Evolutionary conservation across 1,140 invertebrate genomes (phyloP).

Genomic region (Cecropterus lyciades): DNA sequence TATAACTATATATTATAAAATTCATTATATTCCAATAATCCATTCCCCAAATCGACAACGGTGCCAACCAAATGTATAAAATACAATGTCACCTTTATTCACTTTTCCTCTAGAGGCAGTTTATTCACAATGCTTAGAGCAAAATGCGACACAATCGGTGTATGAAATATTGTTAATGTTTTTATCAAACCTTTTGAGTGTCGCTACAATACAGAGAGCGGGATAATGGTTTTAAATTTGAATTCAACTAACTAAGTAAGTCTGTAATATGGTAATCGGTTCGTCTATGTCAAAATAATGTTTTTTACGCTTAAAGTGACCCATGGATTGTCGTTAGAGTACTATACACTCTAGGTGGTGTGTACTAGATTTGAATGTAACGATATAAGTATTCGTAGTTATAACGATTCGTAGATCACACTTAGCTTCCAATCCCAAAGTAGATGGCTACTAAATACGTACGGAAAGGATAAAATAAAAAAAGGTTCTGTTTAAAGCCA

Average conservation of each 20-base stretch:
- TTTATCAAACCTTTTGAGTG: constrained; percentile 9
- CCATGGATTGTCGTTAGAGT: background rate
- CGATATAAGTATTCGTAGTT: too few relatives aligned
- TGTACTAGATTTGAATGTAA: background rate
- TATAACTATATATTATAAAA: too few relatives aligned
- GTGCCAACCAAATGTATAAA: too few relatives aligned
- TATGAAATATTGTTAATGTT: constrained; percentile 10
- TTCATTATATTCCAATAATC: too few relatives aligned
- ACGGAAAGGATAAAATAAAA: too few relatives aligned
- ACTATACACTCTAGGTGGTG: too few relatives aligned
- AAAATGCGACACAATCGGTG: background rate
- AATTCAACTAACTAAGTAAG: constrained; percentile 7
- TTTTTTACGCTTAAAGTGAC: background rate
- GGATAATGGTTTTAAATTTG: constrained; percentile 12
- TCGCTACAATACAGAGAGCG: background rate
- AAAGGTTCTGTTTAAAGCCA: too few relatives aligned
- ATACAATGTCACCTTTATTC: too few relatives aligned
- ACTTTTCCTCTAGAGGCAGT: background rate
- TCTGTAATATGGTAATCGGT: background rate
- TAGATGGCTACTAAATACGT: too few relatives aligned
- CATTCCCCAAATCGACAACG: too few relatives aligned
- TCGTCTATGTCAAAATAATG: constrained; percentile 3
- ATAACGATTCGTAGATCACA: too few relatives aligned
- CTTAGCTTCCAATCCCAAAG: too few relatives aligned
- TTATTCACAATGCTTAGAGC: background rate